phyloP scores from a whole-genome alignment of 2,797 vertebrate species.

The Bryconaethiops microstoma region DNA sequence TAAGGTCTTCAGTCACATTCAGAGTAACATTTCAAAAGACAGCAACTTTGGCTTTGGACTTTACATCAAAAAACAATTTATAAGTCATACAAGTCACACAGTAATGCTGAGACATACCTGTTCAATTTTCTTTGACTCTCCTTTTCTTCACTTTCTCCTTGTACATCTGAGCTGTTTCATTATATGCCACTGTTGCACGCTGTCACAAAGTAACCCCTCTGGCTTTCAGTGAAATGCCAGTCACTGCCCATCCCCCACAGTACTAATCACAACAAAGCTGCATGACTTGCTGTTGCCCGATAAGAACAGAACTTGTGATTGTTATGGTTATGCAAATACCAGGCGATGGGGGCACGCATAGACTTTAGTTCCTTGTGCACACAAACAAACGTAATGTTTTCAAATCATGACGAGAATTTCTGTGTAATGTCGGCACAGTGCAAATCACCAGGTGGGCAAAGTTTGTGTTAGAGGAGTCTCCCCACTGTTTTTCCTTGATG shows the following conservation, averaged over 20 bases:
- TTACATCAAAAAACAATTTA: not conserved
- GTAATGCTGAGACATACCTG: slow-evolving; percentile 28
- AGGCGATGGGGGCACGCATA: not conserved
- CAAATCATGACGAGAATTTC: slow-evolving; percentile 2
- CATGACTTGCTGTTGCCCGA: not conserved
- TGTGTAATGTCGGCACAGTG: not conserved
- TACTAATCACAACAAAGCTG: slow-evolving; percentile 21
- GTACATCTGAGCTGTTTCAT: not conserved
- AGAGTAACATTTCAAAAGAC: too few relatives aligned
- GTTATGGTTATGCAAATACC: not conserved
- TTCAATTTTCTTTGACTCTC: not conserved
- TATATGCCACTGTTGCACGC: not conserved
- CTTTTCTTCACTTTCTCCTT: not conserved
- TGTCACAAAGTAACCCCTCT: not conserved
- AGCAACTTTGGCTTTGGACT: too few relatives aligned
- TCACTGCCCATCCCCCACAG: not conserved
- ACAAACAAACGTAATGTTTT: slow-evolving; percentile 14
- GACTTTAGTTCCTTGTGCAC: not conserved
- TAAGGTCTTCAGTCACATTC: too few relatives aligned
- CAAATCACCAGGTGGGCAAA: slow-evolving; percentile 1
- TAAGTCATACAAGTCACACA: not conserved
- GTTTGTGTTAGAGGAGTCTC: not conserved
- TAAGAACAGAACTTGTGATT: not conserved
- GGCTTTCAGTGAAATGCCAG: not conserved
- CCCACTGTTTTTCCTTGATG: not conserved